These are phyloP conservation scores for Odontomyia ornata DNA, from an alignment of 2,888 invertebrate genomes.

Conservation along the genomic window DNA sequence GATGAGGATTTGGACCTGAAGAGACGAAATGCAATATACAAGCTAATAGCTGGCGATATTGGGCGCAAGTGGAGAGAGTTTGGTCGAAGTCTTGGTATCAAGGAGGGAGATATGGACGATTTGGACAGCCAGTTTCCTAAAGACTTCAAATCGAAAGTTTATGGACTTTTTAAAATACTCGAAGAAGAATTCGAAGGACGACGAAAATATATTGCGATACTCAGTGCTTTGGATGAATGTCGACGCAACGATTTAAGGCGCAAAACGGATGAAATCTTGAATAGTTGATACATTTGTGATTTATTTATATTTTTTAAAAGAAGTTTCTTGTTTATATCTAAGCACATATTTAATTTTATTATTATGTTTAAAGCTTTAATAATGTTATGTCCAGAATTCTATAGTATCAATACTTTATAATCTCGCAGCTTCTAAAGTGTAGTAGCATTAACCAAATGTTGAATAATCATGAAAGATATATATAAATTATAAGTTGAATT, in stretches of 20 bases:
- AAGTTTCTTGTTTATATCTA: no score
- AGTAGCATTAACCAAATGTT: no score
- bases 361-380: no score
- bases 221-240: conserved; percentile 55
- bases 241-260: conserved; percentile 57
- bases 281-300: no score
- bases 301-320: no score
- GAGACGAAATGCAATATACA: conserved; percentile 55
- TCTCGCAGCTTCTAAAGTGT: no score
- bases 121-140: conserved; percentile 56
- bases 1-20: not conserved
- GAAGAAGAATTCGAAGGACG: conserved; percentile 57
- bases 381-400: no score
- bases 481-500: no score
- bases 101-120: conserved; percentile 57
- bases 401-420: no score
- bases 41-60: conserved; percentile 57
- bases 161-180: conserved; percentile 56
- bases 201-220: conserved; percentile 53
- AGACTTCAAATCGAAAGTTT: conserved; percentile 55
- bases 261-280: conserved; percentile 55
- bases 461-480: no score
- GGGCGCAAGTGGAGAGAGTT: conserved; percentile 60
- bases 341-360: no score
- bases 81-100: conserved; percentile 57